Evolutionary conservation across 1,140 invertebrate species (phyloP).

Genomic region (Scylla paramamosain): DNA sequence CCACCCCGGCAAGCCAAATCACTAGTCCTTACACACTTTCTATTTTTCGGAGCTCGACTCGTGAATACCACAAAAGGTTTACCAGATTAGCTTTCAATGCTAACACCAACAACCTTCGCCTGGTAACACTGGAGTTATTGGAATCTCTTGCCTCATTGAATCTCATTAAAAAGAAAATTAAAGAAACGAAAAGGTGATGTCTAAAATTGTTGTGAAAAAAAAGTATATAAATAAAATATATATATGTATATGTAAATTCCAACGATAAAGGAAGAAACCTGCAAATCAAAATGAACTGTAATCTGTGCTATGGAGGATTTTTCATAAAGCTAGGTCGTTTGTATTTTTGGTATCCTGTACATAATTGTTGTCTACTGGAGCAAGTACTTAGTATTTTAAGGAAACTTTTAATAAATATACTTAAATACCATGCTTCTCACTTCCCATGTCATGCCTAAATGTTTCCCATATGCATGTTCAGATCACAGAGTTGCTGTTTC

Average conservation of each 20-base stretch:
- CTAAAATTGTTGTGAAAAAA: conserved; percentile 62
- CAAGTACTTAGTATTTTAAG: conserved; percentile 76
- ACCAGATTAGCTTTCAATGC: conserved; percentile 33
- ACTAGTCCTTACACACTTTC: conserved; percentile 73
- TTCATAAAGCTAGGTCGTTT: conserved; percentile 73
- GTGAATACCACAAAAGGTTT: conserved; percentile 63
- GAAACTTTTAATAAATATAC: conserved; percentile 76
- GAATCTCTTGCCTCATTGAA: conserved; percentile 73
- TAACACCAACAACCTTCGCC: conserved; percentile 14
- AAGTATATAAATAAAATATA: conserved; percentile 53
- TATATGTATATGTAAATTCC: conserved; percentile 24
- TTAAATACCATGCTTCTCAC: conserved; percentile 61
- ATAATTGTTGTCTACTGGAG: conserved; percentile 76
- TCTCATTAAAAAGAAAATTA: conserved; percentile 52
- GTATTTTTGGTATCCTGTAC: conserved; percentile 75
- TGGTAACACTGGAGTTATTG: conserved; percentile 59
- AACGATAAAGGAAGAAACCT: conserved; percentile 68
- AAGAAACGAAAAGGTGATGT: conserved; percentile 40
- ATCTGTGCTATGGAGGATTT: conserved; percentile 75
- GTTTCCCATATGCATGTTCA: too few species aligned
- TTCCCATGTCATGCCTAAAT: not conserved
- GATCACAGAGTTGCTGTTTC: not conserved
- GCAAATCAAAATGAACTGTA: conserved; percentile 75
- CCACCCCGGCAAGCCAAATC: conserved; percentile 76
- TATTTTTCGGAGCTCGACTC: conserved; percentile 68